Evolutionary conservation across 2,797 vertebrate species (phyloP), one percentile per base, ranked within the genome.

Genomic region (Micropoecilia bifurca): DNA sequence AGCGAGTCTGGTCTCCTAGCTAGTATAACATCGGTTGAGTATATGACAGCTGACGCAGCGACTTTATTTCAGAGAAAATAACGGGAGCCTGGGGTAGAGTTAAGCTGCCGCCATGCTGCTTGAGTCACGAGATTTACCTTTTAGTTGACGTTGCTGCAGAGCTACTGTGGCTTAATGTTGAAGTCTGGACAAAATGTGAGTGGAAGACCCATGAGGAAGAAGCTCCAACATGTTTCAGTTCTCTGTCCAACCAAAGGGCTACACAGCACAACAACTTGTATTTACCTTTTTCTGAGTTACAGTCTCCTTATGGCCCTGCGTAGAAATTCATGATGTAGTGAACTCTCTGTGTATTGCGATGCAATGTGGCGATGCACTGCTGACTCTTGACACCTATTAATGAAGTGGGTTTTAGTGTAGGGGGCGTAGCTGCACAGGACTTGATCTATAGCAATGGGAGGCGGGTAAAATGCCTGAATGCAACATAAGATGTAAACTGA

Each of bases 351-450:
- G 50, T 50, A 50, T 22, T 46, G 61, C 18, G 4, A 22, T 16
- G 18, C 41, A 39, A 30, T 45, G 30, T 71, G 59, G 50, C 46
- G 13, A 68, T 13, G 36, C 55, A 43, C 45, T 5, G 18, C 68
- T 57, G 7, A 18, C 63, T 73, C 75, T 36, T 74, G 77, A 81
- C 74, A 66, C 33, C 33, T 66, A 66, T 39, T 66, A 66, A 66
- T 66, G 61, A 66, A 39, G 61, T 22, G 33, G 8, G 63, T 25
- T 22, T 68, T 68, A 68, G 33, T 39, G 63, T 25, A 68, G 63
- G 33, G 45, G 13, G 43, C 36, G 50, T 66, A 79, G n/a, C 74
- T 28, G 81, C 77, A 81, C 69, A 46, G 74, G 83, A 79, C 76
- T 72, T 75, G 73, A 84, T 76, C 59, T 78, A 45, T 45, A 6